These are phyloP conservation scores for Condylura cristata DNA, from an alignment of 2,113 vertebrate genomes.

Conservation along the genomic window DNA sequence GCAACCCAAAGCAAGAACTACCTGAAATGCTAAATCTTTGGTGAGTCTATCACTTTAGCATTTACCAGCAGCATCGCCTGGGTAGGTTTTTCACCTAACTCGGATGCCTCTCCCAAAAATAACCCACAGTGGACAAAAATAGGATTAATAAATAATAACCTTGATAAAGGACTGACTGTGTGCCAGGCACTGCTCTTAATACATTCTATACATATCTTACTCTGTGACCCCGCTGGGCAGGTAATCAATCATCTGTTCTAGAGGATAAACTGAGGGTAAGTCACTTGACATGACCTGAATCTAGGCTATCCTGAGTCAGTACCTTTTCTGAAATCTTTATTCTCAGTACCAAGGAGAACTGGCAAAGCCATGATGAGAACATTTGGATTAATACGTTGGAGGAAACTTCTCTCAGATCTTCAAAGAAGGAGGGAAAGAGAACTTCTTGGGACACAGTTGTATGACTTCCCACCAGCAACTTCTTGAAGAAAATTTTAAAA, in stretches of 20 bases:
- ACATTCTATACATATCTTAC: neutral
- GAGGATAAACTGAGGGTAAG: neutral
- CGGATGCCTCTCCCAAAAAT: neutral
- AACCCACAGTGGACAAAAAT: neutral
- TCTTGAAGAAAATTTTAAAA: neutral
- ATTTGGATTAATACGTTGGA: neutral
- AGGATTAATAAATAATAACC: neutral
- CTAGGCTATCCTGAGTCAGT: neutral
- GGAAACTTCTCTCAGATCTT: neutral
- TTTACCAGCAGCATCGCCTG: neutral
- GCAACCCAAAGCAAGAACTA: neutral
- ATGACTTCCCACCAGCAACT: neutral
- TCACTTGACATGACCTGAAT: neutral
- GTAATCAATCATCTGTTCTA: neutral
- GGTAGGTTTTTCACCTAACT: slow-evolving; percentile 6
- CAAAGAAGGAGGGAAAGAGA: neutral
- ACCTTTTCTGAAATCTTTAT: slow-evolving; percentile 11
- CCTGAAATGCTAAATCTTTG: neutral
- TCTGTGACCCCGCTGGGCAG: neutral
- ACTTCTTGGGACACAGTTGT: neutral
- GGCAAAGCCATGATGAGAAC: neutral
- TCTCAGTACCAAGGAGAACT: neutral
- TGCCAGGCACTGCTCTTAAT: neutral
- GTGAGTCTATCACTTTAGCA: neutral
- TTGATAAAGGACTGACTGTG: neutral